phyloP scores from a whole-genome alignment of 2,797 vertebrate species.

The Siniperca obscura region DNA sequence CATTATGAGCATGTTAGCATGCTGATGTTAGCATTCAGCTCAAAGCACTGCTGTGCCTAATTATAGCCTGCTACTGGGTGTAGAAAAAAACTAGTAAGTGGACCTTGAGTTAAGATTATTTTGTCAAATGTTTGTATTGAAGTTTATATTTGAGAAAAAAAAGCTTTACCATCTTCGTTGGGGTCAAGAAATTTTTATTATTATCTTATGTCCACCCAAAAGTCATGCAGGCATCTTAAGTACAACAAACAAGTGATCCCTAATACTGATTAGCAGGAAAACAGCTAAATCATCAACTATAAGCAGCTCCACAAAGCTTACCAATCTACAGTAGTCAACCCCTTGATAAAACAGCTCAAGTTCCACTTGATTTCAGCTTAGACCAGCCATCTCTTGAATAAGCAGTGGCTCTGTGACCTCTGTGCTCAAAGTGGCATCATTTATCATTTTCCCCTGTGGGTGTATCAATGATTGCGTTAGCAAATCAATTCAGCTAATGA shows the following conservation, averaged over 20 bases:
- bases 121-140: neutral
- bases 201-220: neutral
- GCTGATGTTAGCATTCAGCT: no score
- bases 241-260: neutral
- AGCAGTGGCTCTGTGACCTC: slow-evolving; percentile 48
- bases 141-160: neutral
- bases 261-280: neutral
- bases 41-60: neutral
- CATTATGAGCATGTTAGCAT: no score
- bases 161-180: neutral
- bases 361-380: slow-evolving; percentile 9
- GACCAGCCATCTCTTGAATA: neutral
- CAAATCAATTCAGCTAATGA: slow-evolving; percentile 71
- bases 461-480: slow-evolving; percentile 52
- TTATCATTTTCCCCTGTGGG: slow-evolving; percentile 53
- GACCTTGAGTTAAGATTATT: neutral
- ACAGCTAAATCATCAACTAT: neutral
- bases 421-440: slow-evolving; percentile 53
- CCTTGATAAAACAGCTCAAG: neutral
- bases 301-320: neutral
- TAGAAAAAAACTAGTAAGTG: no score
- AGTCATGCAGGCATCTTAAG: neutral
- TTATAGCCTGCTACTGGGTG: no score
- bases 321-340: neutral
- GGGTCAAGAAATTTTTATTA: neutral